These are phyloP conservation scores for Platycnemis pennipes DNA, from an alignment of 2,888 invertebrate genomes.

Conservation along the genomic window DNA sequence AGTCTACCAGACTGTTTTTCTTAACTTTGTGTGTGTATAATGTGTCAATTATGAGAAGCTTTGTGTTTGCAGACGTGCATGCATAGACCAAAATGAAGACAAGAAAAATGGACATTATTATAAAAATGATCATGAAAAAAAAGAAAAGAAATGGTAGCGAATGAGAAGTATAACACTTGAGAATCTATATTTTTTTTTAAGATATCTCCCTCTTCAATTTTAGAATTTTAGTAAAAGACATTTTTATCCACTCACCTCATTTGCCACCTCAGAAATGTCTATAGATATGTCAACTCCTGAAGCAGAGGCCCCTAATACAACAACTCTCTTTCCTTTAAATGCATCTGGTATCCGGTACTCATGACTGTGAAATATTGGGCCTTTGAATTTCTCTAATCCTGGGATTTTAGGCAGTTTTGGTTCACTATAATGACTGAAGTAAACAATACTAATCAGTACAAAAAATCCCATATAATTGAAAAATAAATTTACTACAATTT, in stretches of 20 bases:
- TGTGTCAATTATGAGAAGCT: too few species aligned
- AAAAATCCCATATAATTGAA: neutral
- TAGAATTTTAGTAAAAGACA: too few species aligned
- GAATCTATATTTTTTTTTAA: too few species aligned
- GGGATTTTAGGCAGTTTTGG: slow-evolving; percentile 11
- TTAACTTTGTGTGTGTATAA: too few species aligned
- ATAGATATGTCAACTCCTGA: slow-evolving; percentile 56
- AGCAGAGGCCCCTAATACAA: slow-evolving; percentile 28
- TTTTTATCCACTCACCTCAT: neutral
- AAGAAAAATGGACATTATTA: neutral
- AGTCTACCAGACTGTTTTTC: too few species aligned
- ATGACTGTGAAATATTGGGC: slow-evolving; percentile 28
- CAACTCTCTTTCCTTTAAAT: slow-evolving; percentile 34
- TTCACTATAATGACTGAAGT: slow-evolving; percentile 47
- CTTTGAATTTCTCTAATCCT: slow-evolving; percentile 47
- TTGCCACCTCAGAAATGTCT: slow-evolving; percentile 40
- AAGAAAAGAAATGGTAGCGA: neutral
- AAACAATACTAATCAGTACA: neutral
- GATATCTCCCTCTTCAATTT: too few species aligned
- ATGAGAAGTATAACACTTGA: neutral
- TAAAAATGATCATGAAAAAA: too few species aligned
- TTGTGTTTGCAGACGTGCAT: too few species aligned
- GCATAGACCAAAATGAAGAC: neutral
- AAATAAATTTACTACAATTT: too few species aligned
- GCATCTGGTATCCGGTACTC: slow-evolving; percentile 21